Evolutionary conservation across 2,113 vertebrate species (phyloP), one percentile per base, ranked within the genome.

Genomic region (Macquaria ambigua): DNA sequence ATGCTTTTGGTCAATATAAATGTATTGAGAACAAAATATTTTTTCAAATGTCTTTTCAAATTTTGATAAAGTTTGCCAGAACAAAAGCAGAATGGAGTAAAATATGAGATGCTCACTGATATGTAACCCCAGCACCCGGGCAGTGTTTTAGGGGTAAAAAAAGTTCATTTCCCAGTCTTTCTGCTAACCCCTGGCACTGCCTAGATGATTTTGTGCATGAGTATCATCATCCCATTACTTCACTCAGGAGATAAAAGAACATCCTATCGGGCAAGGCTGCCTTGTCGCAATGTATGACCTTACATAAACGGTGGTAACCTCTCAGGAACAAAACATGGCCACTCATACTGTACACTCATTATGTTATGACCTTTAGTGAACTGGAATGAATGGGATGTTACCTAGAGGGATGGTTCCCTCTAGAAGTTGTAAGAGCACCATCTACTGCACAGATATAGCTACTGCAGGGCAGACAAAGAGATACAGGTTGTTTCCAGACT

Each of bases 361-460:
- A 11, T 70, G n/a, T 48, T 9, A 37, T 83, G 64, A 85, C 58
- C 81, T 56, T n/a, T 23, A 68, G 31, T 89, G 0, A 90, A 90
- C 88, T 80, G 18, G 21, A 75, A 56, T 56, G 37, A 68, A 59
- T 52, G 37, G n/a, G 56, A 31, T 14, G 7, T 28, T n/a, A 53
- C 5, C 9, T 7, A 0, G 1, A 39, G 34, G 3, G 16, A 43
- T 69, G n/a, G 4, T 16, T 20, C 10, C 5, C 6, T 41, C 15
- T 0, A 31, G 0, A 71, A 56, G 14, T 8, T 25, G 31, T 12
- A 74, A 82, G 62, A 21, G 63, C 74, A 10, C 85, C 88, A 87
- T 56, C 93, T 85, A 52, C 31, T 85, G 92, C 9, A 25, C 58
- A 78, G 58, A 71, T 28, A 31, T 3, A 14, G 69, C 9, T 39